Evolutionary conservation across 2,888 invertebrate genomes (phyloP).

Genomic region (Bugulina stolonifera): DNA sequence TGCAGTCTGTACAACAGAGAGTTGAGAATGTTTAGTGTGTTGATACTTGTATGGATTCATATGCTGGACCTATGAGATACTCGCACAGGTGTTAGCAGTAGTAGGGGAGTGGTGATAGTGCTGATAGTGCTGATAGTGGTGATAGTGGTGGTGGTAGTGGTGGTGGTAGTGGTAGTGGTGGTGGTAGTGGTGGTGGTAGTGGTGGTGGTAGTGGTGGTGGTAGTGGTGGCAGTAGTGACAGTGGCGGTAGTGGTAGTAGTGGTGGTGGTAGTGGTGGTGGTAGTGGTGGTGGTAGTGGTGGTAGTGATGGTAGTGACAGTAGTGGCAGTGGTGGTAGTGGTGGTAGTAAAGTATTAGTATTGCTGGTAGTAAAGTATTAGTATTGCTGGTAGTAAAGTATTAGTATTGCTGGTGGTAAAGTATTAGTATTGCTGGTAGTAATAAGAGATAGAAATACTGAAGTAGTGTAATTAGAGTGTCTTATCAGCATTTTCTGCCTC

Average conservation of each 20-base stretch:
- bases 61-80: too few species aligned
- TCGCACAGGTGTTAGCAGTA: background rate
- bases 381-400: too few species aligned
- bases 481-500: too few species aligned
- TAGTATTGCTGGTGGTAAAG: too few species aligned
- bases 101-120: background rate
- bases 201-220: constrained; percentile 2
- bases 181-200: constrained; percentile 1
- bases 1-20: too few species aligned
- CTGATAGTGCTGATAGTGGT: constrained; percentile 14
- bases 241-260: constrained; percentile 15
- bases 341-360: too few species aligned
- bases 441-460: too few species aligned
- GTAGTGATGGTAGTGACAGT: constrained; percentile 23
- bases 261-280: constrained; percentile 7
- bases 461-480: too few species aligned
- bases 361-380: too few species aligned
- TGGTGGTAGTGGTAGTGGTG: background rate
- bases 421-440: too few species aligned
- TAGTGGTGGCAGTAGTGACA: constrained; percentile 21
- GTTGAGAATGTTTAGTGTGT: too few species aligned
- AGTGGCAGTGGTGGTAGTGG: constrained; percentile 12
- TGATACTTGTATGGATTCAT: too few species aligned
- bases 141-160: background rate
- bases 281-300: constrained; percentile 16